These are phyloP conservation scores for Petaurus breviceps DNA, from an alignment of 2,113 vertebrate species.

Conservation along the genomic window DNA sequence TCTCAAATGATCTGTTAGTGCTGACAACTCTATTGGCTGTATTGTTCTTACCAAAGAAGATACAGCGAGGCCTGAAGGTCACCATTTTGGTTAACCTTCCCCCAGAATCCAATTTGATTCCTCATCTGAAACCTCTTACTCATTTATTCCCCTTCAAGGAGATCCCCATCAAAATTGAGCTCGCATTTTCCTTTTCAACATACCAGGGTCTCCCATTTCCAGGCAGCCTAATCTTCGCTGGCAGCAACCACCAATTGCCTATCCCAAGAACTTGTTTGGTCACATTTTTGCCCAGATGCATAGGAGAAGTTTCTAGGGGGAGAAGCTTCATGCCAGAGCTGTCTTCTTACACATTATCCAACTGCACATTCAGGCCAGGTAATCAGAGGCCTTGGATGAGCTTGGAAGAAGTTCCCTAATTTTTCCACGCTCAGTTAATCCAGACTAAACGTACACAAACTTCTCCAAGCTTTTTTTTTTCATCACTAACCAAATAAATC, in stretches of 20 bases:
- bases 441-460: constrained; percentile 31
- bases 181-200: background rate
- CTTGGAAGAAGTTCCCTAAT: background rate
- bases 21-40: fast-evolving
- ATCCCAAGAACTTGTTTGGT: background rate
- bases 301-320: background rate
- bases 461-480: background rate
- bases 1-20: background rate
- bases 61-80: background rate
- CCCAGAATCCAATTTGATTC: background rate
- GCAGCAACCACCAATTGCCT: background rate
- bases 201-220: background rate
- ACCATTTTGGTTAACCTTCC: background rate
- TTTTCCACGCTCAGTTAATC: constrained; percentile 17
- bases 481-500: constrained; percentile 35
- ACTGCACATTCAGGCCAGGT: background rate
- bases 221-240: background rate
- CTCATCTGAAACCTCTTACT: background rate
- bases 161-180: background rate
- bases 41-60: background rate
- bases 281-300: background rate
- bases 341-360: background rate
- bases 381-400: background rate
- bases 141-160: background rate
- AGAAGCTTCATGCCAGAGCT: background rate